Evolutionary conservation across 2,113 vertebrate species (phyloP).

Genomic region (Epinephelus lanceolatus): DNA sequence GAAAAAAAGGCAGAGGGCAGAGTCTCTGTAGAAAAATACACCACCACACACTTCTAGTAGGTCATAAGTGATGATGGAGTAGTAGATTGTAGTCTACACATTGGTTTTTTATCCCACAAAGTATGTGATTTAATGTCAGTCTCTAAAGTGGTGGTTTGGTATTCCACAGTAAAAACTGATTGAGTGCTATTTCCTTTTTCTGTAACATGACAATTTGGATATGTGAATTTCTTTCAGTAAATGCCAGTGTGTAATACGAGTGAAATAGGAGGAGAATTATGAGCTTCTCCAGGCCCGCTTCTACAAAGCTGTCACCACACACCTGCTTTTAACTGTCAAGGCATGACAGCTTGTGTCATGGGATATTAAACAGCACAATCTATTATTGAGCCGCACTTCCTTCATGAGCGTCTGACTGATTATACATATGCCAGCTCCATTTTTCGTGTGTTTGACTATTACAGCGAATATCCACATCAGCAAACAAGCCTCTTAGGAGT

Average conservation of each 20-base stretch:
- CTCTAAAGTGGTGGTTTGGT: not conserved
- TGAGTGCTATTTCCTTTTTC: not conserved
- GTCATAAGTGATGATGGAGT: too few species aligned
- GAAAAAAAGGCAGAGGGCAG: too few species aligned
- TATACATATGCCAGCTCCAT: not conserved
- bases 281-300: not conserved
- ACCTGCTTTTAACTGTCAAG: slow-evolving; percentile 27
- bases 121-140: not conserved
- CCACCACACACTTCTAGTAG: too few species aligned
- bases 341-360: slow-evolving; percentile 7
- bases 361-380: slow-evolving; percentile 29
- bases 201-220: not conserved
- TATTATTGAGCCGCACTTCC: slow-evolving; percentile 7
- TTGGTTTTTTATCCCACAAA: too few species aligned
- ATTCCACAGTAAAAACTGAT: not conserved
- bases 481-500: slow-evolving; percentile 26
- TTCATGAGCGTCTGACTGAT: slow-evolving; percentile 14
- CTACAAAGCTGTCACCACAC: slow-evolving; percentile 11
- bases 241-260: not conserved
- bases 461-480: not conserved
- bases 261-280: not conserved
- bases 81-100: too few species aligned
- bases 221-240: not conserved
- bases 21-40: too few species aligned
- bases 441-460: not conserved